Evolutionary conservation across 2,888 invertebrate genomes (phyloP), one percentile per base, ranked within the genome.

Genomic region (Zygaena filipendulae): DNA sequence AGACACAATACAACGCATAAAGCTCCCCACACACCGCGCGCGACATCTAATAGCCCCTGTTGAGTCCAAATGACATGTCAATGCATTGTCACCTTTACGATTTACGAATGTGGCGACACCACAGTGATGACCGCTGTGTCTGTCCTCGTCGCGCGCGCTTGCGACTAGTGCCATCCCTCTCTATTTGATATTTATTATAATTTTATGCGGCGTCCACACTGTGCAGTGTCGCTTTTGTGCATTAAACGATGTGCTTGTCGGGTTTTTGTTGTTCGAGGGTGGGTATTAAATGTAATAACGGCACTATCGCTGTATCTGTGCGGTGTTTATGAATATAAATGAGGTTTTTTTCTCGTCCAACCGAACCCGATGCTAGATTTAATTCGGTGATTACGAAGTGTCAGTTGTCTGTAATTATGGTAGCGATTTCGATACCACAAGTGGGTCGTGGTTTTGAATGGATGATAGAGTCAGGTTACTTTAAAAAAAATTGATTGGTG

Each of bases 141-240:
- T 13, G 21, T 50, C 58, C 40, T 50, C 33, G 32, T 46, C 43
- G 9, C 21, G 6, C 39, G 18, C 7, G 11, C 18, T 20, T 13
- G 11, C 8, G 21, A 11, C 13, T 34, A 30, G 40, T 11, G 12
- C 36, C 26, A 21, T 60, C 58, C 45, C 57, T 32, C 49, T 63
- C 59, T 52, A 37, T 36, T n/a, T 42, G 54, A 63, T 71, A 71
- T 77, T 75, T 77, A 77, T 77, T 72, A 72, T 77, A 74, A 77
- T 77, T 72, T 75, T 75, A 77, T 77, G 68, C 75, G 60, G 60
- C 61, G 66, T 59, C 68, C 60, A 54, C 50, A 49, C 55, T 56
- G 44, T 40, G 32, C 36, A 43, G 42, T 38, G 47, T 49, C 46
- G 52, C 68, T 59, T 59, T 77, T 77, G 72, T 74, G 52, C 51